Conservation (phyloP, 2,888 invertebrate species). For the Rhagophthalmus giganteus region DNA sequence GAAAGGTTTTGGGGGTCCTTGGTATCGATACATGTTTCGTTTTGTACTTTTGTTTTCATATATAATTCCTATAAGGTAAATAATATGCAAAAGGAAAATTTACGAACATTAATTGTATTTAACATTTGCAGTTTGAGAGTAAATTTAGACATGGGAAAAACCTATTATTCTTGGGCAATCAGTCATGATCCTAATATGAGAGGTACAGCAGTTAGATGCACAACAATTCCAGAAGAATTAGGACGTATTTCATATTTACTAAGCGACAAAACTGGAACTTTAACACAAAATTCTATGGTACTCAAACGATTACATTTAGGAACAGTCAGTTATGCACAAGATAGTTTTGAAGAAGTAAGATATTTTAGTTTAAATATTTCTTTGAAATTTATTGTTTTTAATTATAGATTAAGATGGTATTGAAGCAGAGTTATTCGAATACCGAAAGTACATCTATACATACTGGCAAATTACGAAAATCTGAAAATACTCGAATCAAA, state of each 20-base stretch:
- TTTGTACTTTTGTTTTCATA: conserved; percentile 97
- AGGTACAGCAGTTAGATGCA: conserved; percentile 94
- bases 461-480: conserved; percentile 61
- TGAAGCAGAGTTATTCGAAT: conserved; percentile 54
- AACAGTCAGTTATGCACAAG: conserved; percentile 85
- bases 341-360: conserved; percentile 80
- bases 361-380: no score
- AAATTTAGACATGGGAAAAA: conserved; percentile 98
- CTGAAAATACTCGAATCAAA: conserved; percentile 76
- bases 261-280: conserved; percentile 97
- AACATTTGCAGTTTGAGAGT: conserved; percentile 90
- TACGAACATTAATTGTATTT: no score
- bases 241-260: conserved; percentile 96
- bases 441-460: conserved; percentile 35
- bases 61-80: conserved; percentile 93
- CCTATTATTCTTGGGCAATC: conserved; percentile 96
- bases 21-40: conserved; percentile 95
- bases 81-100: not conserved
- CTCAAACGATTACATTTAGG: conserved; percentile 95
- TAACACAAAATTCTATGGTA: conserved; percentile 99
- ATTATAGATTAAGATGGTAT: conserved; percentile 57
- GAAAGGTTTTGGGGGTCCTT: conserved; percentile 95
- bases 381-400: no score
- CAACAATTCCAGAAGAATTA: conserved; percentile 97
- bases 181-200: conserved; percentile 90